Conservation (phyloP, 1,140 invertebrate species). For the Microplitis demolitor region DNA sequence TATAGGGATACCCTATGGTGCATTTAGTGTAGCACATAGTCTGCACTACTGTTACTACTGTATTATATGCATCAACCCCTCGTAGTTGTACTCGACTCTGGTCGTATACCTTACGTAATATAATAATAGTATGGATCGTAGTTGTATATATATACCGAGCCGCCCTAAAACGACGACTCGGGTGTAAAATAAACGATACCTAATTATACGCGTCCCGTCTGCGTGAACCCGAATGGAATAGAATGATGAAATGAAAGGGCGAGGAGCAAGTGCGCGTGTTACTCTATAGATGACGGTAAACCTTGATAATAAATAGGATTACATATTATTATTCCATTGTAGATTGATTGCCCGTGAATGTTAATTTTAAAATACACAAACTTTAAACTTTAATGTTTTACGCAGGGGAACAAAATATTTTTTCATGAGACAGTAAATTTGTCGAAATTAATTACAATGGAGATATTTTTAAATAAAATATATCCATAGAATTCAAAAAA, state of each 20-base stretch:
- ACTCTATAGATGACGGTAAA: slow-evolving; percentile 28
- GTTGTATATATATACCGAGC: background rate
- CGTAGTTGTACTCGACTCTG: slow-evolving; percentile 21
- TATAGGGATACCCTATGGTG: slow-evolving; percentile 20
- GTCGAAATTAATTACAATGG: too few relatives aligned
- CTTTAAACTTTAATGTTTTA: slow-evolving; percentile 26
- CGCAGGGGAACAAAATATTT: slow-evolving; percentile 24
- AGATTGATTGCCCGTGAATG: slow-evolving; percentile 43
- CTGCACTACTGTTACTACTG: too few relatives aligned
- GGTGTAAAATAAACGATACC: slow-evolving; percentile 59
- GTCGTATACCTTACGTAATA: slow-evolving; percentile 6
- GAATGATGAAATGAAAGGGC: too few relatives aligned
- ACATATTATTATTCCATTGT: slow-evolving; percentile 50
- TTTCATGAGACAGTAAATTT: too few relatives aligned
- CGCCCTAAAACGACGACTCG: slow-evolving; percentile 27
- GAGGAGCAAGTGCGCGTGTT: slow-evolving; percentile 44
- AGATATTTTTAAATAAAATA: too few relatives aligned
- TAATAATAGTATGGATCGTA: background rate
- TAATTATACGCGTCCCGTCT: slow-evolving; percentile 56
- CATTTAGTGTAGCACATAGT: background rate
- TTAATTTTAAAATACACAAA: slow-evolving; percentile 12
- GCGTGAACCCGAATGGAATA: slow-evolving; percentile 32
- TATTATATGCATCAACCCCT: background rate
- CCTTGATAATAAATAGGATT: background rate
- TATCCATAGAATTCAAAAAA: too few relatives aligned